Evolutionary conservation across 2,797 vertebrate species (phyloP), one percentile per base, ranked within the genome.

Genomic region (Xenops minutus): DNA sequence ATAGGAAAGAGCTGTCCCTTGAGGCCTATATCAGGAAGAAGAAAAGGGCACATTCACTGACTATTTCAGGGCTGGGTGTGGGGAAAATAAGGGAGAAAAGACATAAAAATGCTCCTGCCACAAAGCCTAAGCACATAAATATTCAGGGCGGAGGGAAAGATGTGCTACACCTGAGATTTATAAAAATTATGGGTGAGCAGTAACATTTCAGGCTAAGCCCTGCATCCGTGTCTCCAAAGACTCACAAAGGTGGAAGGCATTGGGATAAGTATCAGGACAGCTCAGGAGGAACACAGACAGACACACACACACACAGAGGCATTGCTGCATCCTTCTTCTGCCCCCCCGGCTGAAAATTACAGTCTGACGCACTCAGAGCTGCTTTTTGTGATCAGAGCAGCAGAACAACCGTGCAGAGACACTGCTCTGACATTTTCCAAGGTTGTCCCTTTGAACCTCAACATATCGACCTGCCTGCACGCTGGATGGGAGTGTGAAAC

Each of bases 391-490:
- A 81, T n/a, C 64, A 72, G 79, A 80, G 72, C 77, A 62, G 86
- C 89, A 41, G 49, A 77, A 68, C 64, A 78, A 15, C 9, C 23
- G 18, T 18, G 39, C 87, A 49, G 26, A 84, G 67, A 22, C 1
- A 4, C 59, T 21, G 89, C 82, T 77, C 67, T 76, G 95, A 86
- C 76, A 78, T 86, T 92, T 94, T 18, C 74, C 92, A 85, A 71
- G 80, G 74, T 29, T 92, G 80, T 69, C 62, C 85, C 85, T 84
- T 91, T 78, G 58, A 92, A 84, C 87, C 89, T 61, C 8, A 41
- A n/a, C 66, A 4, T 18, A 68, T 37, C 4, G 14, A 37, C 79
- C 55, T 9, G 66, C 58, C 84, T 75, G 87, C 41, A 9, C 1
- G 30, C 59, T 43, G 80, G 20, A 6, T 32, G 36, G 7, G 66